Percentiles rank a stretch among this genome's conserved stretches.
Evolutionary conservation across 2,113 vertebrate genomes (phyloP).

Genomic region (Nothobranchius furzeri): DNA sequence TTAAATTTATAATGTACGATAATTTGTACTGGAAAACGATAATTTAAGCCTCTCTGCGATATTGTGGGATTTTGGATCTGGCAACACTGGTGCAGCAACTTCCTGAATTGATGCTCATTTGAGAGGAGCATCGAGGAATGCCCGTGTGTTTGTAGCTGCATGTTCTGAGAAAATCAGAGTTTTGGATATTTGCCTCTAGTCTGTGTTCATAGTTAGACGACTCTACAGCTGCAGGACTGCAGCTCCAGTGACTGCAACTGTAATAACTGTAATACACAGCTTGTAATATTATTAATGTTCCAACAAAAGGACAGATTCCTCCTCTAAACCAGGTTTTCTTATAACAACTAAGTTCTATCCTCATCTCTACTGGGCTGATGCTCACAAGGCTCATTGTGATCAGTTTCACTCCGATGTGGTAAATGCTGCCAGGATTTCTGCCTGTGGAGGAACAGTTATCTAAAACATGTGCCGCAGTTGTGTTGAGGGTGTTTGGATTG

Average conservation of each 20-base stretch:
- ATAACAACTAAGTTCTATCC: constrained; percentile 14
- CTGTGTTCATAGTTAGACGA: not conserved
- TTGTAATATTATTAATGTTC: not conserved
- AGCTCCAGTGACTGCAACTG: too few species aligned
- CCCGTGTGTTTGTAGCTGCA: too few species aligned
- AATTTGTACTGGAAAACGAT: too few species aligned
- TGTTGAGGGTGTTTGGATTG: constrained; percentile 52
- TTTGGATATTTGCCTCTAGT: not conserved
- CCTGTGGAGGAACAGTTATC: constrained; percentile 49
- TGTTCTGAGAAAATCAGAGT: not conserved
- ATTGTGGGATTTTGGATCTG: too few species aligned
- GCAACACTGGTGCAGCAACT: not conserved
- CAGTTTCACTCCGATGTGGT: constrained; percentile 14
- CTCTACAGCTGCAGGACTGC: not conserved
- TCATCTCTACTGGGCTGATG: constrained; percentile 20
- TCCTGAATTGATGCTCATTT: not conserved
- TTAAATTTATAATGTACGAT: too few species aligned
- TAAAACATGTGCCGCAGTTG: constrained; percentile 48
- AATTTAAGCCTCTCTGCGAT: too few species aligned
- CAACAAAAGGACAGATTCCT: not conserved
- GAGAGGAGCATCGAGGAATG: constrained; percentile 8
- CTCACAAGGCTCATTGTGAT: constrained; percentile 17
- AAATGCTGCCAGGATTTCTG: constrained; percentile 32
- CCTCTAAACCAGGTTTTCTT: constrained; percentile 13
- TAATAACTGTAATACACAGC: not conserved